Evolutionary conservation across 2,113 vertebrate species (phyloP), one percentile per base, ranked within the genome.

Genomic region (Uria aalge): DNA sequence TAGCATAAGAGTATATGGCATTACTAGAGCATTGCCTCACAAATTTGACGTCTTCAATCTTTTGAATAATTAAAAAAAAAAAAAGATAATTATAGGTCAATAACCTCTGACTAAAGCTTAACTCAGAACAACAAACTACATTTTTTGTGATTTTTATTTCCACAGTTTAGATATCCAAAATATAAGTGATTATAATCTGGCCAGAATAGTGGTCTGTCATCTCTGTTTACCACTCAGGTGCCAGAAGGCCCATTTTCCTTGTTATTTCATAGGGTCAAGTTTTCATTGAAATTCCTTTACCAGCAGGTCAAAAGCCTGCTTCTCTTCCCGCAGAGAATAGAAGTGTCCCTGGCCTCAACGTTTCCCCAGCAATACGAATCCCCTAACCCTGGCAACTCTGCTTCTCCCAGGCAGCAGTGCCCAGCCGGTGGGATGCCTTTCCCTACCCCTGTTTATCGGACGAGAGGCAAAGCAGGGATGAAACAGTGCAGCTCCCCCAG

Each of bases 401-500:
- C n/a, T 67, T 73, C 38, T 21, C 24, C 29, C 43, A 11, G 17
- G 53, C 27, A 29, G 86, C 9, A 0, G 18, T 16, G 43, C 62
- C 50, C 15, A 30, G 53, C 15, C 2, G 0, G 29, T 53, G 17
- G 36, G 8, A 63, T 1, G 5, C 45, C 45, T 34, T 32, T n/a
- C 38, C 16, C 36, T 0, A 0, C 4, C 2, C 0, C 15, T 4
- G 14, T 57, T 68, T 15, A 47, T 11, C 26, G 1, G 22, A 53
- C 60, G 2, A 3, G 14, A 59, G 24, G 50, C 38, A 60, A 80
- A 66, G 27, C 15, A 34, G 0, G 3, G 43, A 22, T 23, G 4
- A 11, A 38, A 78, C 53, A 26, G 2, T 2, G 11, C 59, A 12
- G n/a, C 23, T 78, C 20, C 78, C 29, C 21, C 56, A 50, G 36